phyloP scores from a whole-genome alignment of 2,113 vertebrate genomes.

The Burhinus oedicnemus region DNA sequence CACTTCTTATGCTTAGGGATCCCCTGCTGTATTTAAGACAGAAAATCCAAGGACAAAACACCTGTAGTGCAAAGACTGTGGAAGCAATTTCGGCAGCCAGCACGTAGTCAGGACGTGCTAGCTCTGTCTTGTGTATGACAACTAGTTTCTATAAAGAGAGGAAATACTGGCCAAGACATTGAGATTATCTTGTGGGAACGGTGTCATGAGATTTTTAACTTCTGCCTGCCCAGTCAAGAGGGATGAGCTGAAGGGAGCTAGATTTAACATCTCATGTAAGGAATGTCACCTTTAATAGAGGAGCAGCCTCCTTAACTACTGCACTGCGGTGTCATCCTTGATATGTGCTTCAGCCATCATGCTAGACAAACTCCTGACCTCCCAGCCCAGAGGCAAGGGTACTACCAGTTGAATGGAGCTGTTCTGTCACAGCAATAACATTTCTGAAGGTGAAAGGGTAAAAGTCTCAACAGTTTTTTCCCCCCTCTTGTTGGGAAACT shows the following conservation, averaged over 20 bases:
- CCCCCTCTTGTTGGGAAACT: background rate
- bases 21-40: background rate
- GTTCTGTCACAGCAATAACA: background rate
- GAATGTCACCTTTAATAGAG: background rate
- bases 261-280: background rate
- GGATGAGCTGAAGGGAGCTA: background rate
- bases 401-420: background rate
- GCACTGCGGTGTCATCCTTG: background rate
- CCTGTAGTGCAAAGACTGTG: background rate
- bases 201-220: background rate
- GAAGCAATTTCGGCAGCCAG: background rate
- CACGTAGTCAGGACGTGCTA: background rate
- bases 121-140: background rate
- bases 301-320: background rate
- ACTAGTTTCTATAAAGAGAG: background rate
- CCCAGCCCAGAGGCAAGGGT: background rate
- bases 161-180: background rate
- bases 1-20: background rate
- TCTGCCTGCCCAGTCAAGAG: background rate
- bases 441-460: background rate
- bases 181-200: background rate
- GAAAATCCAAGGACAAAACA: background rate
- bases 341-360: background rate
- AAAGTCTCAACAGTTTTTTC: fast-evolving
- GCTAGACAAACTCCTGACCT: background rate